Percentiles rank a stretch among this genome's conserved stretches.
These are phyloP conservation scores for Tachycineta bicolor DNA, from an alignment of 2,113 vertebrate genomes.

Conservation along the genomic window DNA sequence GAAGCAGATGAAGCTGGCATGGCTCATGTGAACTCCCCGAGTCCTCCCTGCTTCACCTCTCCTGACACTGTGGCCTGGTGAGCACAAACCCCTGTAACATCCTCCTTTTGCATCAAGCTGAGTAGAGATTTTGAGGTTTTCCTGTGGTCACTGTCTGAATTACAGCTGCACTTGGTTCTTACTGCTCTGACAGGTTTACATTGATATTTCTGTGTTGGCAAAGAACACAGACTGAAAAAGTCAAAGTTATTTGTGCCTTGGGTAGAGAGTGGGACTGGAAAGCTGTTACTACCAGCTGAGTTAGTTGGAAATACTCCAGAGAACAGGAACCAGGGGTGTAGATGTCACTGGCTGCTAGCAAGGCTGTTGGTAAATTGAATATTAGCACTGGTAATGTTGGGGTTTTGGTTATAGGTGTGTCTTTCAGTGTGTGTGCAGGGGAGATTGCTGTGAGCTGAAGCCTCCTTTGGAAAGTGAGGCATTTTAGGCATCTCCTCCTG, in stretches of 20 bases:
- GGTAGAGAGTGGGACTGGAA: not conserved
- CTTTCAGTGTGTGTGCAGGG: fast-evolving
- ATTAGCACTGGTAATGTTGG: not conserved
- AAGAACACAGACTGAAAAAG: not conserved
- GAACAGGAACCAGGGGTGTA: not conserved
- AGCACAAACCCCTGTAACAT: not conserved
- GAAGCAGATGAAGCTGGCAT: not conserved
- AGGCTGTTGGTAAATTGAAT: not conserved
- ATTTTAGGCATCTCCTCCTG: not conserved
- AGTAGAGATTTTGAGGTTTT: constrained; percentile 54
- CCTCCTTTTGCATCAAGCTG: not conserved
- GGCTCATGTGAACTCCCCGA: not conserved
- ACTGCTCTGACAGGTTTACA: not conserved
- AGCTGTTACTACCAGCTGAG: not conserved
- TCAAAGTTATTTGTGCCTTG: not conserved
- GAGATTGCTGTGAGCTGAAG: not conserved
- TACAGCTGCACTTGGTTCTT: not conserved
- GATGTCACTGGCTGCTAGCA: not conserved
- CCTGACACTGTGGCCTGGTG: not conserved
- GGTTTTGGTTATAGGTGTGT: not conserved
- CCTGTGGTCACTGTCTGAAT: constrained; percentile 41
- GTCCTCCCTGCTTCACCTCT: not conserved
- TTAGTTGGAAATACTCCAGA: not conserved
- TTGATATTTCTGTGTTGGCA: not conserved
- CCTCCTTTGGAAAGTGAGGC: not conserved